Evolutionary conservation across 2,888 invertebrate genomes (phyloP).

Genomic region (Acheta domesticus): DNA sequence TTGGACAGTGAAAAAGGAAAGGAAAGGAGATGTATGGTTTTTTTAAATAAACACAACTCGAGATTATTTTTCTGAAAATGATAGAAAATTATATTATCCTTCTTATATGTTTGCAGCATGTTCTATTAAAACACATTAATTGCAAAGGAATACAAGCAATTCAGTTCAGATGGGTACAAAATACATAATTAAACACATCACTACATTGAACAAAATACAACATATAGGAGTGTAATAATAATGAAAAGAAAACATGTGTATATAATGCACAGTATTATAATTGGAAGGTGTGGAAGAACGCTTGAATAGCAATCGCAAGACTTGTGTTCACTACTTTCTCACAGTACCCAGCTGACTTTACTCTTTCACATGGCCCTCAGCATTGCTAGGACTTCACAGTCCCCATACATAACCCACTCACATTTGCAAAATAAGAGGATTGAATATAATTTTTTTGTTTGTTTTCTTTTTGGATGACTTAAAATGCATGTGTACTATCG

Average conservation of each 20-base stretch:
- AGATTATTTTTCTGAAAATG: conserved; percentile 31
- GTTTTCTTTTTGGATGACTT: neutral
- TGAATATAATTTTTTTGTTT: conserved; percentile 18
- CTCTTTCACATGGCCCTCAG: neutral
- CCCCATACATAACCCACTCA: conserved; percentile 18
- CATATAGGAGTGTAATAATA: neutral
- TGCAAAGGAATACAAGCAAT: conserved; percentile 26
- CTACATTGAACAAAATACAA: conserved; percentile 18
- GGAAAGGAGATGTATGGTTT: too few relatives aligned
- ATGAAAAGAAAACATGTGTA: neutral
- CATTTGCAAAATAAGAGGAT: conserved; percentile 25
- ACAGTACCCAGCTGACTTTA: conserved; percentile 23
- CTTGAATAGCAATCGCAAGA: neutral
- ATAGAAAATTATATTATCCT: conserved; percentile 37
- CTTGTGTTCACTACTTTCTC: neutral
- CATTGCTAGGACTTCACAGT: conserved; percentile 23
- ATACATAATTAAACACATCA: neutral
- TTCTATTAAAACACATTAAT: conserved; percentile 22
- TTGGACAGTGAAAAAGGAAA: too few relatives aligned
- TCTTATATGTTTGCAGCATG: conserved; percentile 27
- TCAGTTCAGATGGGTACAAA: conserved; percentile 29
- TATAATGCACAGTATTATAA: neutral
- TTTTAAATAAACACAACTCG: too few relatives aligned
- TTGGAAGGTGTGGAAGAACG: neutral
- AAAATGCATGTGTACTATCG: neutral